Evolutionary conservation across 2,888 invertebrate genomes (phyloP), one percentile per base, ranked within the genome.

Genomic region (Herminia tarsipennalis): DNA sequence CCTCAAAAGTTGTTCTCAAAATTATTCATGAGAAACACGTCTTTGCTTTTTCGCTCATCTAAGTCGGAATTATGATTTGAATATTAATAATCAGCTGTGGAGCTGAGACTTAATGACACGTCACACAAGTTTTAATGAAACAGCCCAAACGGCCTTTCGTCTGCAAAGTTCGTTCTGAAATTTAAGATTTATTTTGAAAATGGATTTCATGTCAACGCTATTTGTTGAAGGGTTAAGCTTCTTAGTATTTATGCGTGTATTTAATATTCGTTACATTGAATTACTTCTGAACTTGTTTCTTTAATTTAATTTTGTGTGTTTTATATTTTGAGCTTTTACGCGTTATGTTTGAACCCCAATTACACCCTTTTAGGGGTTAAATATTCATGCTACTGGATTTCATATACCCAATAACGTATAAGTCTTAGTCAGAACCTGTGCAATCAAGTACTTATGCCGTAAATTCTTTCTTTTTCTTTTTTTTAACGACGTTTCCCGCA

Each of bases 41-140:
- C 81, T 82, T 78, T 76, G 83, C 86, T 86, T 86, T 84, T 86
- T 86, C 84, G 65, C 72, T 80, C 64, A 61, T 71, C 73, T 72
- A 70, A 76, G 76, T 81, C 71, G 49, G 73, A 81, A 83, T 86
- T 83, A 83, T 75, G 83, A 87, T 89, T 88, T 88, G 85, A 88
- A 88, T 88, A 85, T 86, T 88, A 86, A 88, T 90, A 87, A 86
- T 86, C 83, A 83, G 55, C 39, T 76, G 73, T 67, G 75, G 36
- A 70, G 73, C 75, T 39, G 74, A 63, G 74, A 77, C 78, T 85
- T 87, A 90, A 90, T 89, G 88, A 88, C 80, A 87, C 85, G 88
- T 86, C 88, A 89, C 82, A 76, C 79, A 88, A 90, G 86, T 89
- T 90, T 86, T 85, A 90, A 90, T 88, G 88, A 87, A 89, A 82